These are phyloP conservation scores for Hydriomena furcata DNA, from an alignment of 2,888 invertebrate species.

Conservation along the genomic window DNA sequence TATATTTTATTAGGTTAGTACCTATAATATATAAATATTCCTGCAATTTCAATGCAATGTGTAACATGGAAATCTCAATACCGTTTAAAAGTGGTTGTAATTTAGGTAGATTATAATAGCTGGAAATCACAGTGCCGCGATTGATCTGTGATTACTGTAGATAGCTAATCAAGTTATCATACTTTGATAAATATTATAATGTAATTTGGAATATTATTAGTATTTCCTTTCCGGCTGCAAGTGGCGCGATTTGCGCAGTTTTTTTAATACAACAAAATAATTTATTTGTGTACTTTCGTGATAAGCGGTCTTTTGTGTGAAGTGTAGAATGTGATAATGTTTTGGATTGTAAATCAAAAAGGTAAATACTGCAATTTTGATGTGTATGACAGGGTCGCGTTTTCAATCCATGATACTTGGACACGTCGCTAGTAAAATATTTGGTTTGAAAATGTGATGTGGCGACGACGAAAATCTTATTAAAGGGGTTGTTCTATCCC, in stretches of 20 bases:
- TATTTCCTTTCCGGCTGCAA: conserved; percentile 34
- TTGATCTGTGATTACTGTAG: conserved; percentile 48
- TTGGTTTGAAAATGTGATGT: too few species aligned
- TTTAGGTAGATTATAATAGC: conserved; percentile 33
- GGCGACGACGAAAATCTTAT: too few species aligned
- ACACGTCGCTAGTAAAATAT: too few species aligned
- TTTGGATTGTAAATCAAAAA: conserved; percentile 31
- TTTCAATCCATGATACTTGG: too few species aligned
- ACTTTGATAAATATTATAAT: conserved; percentile 49
- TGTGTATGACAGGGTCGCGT: too few species aligned
- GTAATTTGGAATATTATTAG: conserved; percentile 39
- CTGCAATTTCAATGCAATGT: background rate
- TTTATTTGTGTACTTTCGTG: background rate
- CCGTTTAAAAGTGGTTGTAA: conserved; percentile 1
- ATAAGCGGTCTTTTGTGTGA: background rate
- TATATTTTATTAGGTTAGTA: too few species aligned
- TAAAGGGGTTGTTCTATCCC: too few species aligned
- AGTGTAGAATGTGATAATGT: conserved; percentile 23
- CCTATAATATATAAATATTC: background rate
- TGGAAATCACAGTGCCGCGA: conserved; percentile 48
- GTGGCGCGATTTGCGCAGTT: conserved; percentile 16
- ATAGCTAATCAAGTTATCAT: conserved; percentile 43
- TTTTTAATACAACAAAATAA: background rate
- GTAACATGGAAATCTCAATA: conserved; percentile 18
- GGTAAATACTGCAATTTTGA: conserved; percentile 14